Conservation (phyloP, 2,113 vertebrate genomes). For the Chaetops frenatus region DNA sequence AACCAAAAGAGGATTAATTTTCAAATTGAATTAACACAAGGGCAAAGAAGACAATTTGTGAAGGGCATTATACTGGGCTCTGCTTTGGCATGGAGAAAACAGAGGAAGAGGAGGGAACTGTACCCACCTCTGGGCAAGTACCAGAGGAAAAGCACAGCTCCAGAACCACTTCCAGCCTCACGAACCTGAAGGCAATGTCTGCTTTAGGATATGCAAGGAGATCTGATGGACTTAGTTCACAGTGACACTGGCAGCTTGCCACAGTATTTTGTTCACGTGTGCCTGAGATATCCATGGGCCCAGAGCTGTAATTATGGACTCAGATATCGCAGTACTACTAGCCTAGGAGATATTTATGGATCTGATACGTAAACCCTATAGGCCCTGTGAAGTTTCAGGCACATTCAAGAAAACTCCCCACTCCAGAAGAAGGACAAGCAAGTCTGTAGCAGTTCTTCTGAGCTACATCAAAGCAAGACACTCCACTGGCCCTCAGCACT, state of each 20-base stretch:
- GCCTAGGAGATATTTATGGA: background rate
- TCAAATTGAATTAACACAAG: background rate
- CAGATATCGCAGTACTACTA: background rate
- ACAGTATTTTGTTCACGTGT: background rate
- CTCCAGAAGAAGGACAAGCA: background rate
- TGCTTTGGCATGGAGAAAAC: background rate
- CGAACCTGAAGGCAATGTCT: background rate
- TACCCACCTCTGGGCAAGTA: background rate
- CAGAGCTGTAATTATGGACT: conserved; percentile 7
- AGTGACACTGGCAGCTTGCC: background rate
- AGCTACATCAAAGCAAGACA: background rate
- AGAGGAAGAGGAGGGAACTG: background rate
- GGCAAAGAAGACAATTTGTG: background rate
- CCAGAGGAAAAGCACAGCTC: background rate
- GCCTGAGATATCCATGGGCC: background rate
- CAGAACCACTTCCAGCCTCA: background rate
- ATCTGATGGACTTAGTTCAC: background rate
- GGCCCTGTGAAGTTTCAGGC: background rate
- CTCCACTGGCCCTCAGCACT: background rate
- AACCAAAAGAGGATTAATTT: background rate
- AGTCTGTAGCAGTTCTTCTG: background rate
- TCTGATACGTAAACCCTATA: background rate
- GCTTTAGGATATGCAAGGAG: background rate
- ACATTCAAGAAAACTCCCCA: background rate
- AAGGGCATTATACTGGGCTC: background rate